These are phyloP conservation scores for Mellivora capensis DNA, from an alignment of 2,113 vertebrate genomes.

Conservation along the genomic window DNA sequence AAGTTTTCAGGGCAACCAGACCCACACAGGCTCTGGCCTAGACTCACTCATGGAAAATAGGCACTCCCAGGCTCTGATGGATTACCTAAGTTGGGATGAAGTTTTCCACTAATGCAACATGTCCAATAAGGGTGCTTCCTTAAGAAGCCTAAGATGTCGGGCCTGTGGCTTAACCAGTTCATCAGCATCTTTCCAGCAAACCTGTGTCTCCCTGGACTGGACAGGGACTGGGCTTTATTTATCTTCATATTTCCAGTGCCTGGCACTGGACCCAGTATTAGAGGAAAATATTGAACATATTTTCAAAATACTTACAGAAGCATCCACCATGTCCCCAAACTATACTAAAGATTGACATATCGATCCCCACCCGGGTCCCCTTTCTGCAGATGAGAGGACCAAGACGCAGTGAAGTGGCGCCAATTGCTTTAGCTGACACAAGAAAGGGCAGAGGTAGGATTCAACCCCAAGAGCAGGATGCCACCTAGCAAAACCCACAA, in stretches of 20 bases:
- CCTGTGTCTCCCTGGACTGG: not conserved
- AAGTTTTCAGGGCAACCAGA: not conserved
- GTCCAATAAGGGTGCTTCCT: not conserved
- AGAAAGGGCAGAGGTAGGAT: not conserved
- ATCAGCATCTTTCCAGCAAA: not conserved
- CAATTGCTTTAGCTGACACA: not conserved
- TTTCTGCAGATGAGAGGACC: not conserved
- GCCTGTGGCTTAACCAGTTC: not conserved
- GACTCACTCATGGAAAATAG: not conserved
- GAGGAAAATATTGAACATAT: not conserved
- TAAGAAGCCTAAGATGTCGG: not conserved
- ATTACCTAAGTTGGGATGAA: not conserved
- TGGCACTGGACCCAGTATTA: not conserved
- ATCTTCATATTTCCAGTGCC: not conserved
- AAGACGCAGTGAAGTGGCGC: not conserved
- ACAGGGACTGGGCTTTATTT: not conserved
- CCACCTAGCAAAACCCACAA: not conserved
- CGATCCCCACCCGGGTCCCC: not conserved
- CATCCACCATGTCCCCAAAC: not conserved
- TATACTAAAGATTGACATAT: not conserved
- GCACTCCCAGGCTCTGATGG: not conserved
- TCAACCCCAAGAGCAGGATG: not conserved
- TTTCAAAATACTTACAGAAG: not conserved
- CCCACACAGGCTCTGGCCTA: not conserved
- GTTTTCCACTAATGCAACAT: not conserved